Evolutionary conservation across 1,140 invertebrate species (phyloP).

Genomic region (Prorops nasuta): DNA sequence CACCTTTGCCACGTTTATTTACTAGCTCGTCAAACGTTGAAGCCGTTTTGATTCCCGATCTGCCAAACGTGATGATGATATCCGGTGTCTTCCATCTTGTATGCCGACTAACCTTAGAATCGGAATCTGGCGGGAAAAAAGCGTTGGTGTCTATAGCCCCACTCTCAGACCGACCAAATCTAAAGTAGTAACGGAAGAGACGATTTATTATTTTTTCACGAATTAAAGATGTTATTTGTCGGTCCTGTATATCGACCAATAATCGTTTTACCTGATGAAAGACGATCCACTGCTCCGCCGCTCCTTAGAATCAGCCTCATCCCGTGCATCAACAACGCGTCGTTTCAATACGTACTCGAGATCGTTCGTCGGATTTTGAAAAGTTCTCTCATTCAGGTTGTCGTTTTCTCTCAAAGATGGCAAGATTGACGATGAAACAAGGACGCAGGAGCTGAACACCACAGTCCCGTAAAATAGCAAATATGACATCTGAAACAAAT

Average conservation of each 20-base stretch:
- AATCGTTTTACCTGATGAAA: slow-evolving; percentile 35
- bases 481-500: slow-evolving; percentile 27
- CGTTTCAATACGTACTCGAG: slow-evolving; percentile 40
- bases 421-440: slow-evolving; percentile 27
- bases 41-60: slow-evolving; percentile 23
- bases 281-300: slow-evolving; percentile 43
- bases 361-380: slow-evolving; percentile 28
- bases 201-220: too few relatives aligned
- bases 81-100: slow-evolving; percentile 35
- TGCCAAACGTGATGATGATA: slow-evolving; percentile 47
- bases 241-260: too few relatives aligned
- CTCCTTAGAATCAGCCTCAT: slow-evolving; percentile 41
- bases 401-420: slow-evolving; percentile 25
- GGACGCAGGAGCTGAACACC: slow-evolving; percentile 24
- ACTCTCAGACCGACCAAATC: too few relatives aligned
- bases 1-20: slow-evolving; percentile 23
- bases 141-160: not conserved
- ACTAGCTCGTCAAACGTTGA: slow-evolving; percentile 1
- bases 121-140: too few relatives aligned
- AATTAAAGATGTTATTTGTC: too few relatives aligned
- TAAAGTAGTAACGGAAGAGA: too few relatives aligned
- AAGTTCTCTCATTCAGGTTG: slow-evolving; percentile 18
- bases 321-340: slow-evolving; percentile 18
- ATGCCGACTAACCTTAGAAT: slow-evolving; percentile 14
- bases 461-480: slow-evolving; percentile 29